Evolutionary conservation across 2,113 vertebrate genomes (phyloP), one percentile per base, ranked within the genome.

Genomic region (Podilymbus podiceps): DNA sequence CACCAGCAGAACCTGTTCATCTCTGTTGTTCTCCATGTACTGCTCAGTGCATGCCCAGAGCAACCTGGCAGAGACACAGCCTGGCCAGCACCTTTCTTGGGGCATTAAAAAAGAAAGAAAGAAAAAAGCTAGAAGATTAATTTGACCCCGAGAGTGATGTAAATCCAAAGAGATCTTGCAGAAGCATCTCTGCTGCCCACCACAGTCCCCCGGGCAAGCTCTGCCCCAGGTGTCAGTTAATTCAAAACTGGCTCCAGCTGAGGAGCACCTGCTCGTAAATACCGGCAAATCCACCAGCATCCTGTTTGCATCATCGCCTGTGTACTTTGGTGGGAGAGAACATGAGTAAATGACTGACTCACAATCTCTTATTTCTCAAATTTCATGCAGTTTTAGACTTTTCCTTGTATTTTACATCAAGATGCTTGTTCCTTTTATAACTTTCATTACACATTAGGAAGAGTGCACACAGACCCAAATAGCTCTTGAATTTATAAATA

Each of bases 401-500:
- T 76, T 81, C 96, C 91, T 67, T 82, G 90, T 85, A 55, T 62
- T 93, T 66, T 28, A 31, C 86, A 87, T 95, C 31, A 82, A 92
- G 85, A 64, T 46, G 58, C 88, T 89, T 44, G 67, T 83, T 86
- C 81, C 89, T 75, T 92, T 93, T 76, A 85, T 82, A 87, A 85
- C 81, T 71, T 85, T 91, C 91, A 87, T 93, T 76, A 71, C 74
- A 66, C 22, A 30, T 58, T 11, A 94, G 53, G 49, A 82, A 72
- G 62, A 59, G 89, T 4, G 33, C 72, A 18, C 0, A 1, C 86
- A 86, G 80, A 67, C 81, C 75, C 80, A 92, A 94, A 91, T 59
- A 95, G 91, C 90, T 92, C 93, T 94, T 64, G 88, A 92, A 95
- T 92, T 89, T 69, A 93, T 96, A 94, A 97, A 95, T 75, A 73